These are phyloP conservation scores for Frieseomelitta varia DNA, from an alignment of 1,140 invertebrate species.

Conservation along the genomic window DNA sequence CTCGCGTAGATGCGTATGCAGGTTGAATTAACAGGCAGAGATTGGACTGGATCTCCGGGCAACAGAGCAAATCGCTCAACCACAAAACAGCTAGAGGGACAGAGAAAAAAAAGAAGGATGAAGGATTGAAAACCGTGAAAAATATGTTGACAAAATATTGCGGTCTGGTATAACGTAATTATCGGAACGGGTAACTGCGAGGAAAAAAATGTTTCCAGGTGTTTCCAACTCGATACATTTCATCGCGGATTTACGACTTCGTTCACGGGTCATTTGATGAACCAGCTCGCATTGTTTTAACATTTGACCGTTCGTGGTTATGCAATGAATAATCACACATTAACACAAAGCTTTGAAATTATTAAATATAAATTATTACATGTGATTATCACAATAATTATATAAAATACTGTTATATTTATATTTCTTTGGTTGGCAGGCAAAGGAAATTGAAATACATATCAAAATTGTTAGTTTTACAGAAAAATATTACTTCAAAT, in stretches of 20 bases:
- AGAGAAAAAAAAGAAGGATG: neutral
- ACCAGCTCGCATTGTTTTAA: slow-evolving; percentile 2
- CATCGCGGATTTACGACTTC: slow-evolving; percentile 19
- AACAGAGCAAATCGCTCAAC: slow-evolving; percentile 21
- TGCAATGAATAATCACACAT: neutral
- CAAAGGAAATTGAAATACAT: too few species aligned
- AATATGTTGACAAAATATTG: slow-evolving; percentile 37
- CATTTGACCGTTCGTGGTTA: neutral
- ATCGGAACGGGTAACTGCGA: neutral
- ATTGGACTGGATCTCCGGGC: neutral
- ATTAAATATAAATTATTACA: too few species aligned
- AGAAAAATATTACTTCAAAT: too few species aligned
- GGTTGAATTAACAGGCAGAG: slow-evolving; percentile 31
- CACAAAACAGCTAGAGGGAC: neutral
- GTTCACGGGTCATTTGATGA: slow-evolving; percentile 40
- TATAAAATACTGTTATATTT: neutral
- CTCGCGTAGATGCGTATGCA: slow-evolving; percentile 37
- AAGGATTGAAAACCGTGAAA: neutral
- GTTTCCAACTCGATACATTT: slow-evolving; percentile 24
- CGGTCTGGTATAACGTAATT: slow-evolving; percentile 18
- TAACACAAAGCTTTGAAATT: neutral
- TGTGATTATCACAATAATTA: neutral
- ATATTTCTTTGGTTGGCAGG: too few species aligned
- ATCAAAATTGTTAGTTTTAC: too few species aligned
- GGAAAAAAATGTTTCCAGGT: neutral